Evolutionary conservation across 2,113 vertebrate genomes (phyloP).

Genomic region (Coracopsis vasa): DNA sequence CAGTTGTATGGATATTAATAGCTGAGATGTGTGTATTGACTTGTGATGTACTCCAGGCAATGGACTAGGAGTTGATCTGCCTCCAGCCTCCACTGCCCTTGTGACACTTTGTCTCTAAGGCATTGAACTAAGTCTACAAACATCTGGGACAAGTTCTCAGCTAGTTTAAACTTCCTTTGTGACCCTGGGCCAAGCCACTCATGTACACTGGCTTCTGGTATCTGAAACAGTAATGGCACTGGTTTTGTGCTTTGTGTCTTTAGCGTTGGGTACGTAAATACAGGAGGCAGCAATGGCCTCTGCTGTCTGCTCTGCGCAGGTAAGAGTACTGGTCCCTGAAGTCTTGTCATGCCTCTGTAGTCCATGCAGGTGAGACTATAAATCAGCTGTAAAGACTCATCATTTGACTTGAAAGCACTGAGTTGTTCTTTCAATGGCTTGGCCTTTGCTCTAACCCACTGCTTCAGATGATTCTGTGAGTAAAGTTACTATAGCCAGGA

Average conservation of each 20-base stretch:
- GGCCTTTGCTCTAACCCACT: background rate
- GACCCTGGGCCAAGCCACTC: background rate
- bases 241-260: background rate
- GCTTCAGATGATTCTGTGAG: background rate
- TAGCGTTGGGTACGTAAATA: background rate
- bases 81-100: background rate
- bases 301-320: background rate
- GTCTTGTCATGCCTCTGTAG: background rate
- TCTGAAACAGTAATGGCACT: background rate
- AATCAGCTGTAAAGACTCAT: background rate
- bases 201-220: rapidly evolving
- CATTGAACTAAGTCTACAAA: background rate
- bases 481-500: background rate
- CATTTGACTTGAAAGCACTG: background rate
- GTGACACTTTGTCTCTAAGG: background rate
- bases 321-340: background rate
- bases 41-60: background rate
- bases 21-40: background rate
- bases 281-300: rapidly evolving
- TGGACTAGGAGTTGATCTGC: background rate
- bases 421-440: background rate
- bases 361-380: background rate
- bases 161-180: background rate
- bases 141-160: background rate
- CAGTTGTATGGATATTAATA: background rate